These are phyloP conservation scores for Sebastes iracundus DNA, from an alignment of 2,797 vertebrate species.

Conservation along the genomic window DNA sequence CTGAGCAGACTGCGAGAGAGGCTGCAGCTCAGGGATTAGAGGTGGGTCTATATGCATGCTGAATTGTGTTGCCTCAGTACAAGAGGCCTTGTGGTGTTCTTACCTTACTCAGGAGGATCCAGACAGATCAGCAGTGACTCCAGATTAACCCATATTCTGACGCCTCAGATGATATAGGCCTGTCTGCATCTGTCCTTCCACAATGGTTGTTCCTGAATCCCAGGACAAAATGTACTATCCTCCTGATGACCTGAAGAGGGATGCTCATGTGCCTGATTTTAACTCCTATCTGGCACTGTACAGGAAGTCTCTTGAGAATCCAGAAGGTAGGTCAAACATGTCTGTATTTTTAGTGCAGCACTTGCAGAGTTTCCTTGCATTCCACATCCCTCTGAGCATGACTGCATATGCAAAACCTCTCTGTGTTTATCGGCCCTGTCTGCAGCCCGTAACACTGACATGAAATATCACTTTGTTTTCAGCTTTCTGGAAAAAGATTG, in stretches of 20 bases:
- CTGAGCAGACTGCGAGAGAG: constrained; percentile 68
- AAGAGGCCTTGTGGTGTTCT: constrained; percentile 57
- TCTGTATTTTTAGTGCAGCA: constrained; percentile 24
- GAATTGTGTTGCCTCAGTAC: constrained; percentile 53
- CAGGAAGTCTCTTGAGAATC: constrained; percentile 83
- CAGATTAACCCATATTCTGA: constrained; percentile 61
- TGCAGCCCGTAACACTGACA: constrained; percentile 15
- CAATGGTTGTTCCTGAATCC: constrained; percentile 80
- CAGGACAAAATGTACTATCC: constrained; percentile 78
- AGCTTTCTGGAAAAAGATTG: constrained; percentile 87
- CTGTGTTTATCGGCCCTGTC: neutral
- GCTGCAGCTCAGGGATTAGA: constrained; percentile 64
- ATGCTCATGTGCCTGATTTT: constrained; percentile 84
- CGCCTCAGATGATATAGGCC: constrained; percentile 45
- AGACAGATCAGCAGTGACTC: constrained; percentile 62
- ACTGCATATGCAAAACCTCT: neutral
- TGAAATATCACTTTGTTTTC: constrained; percentile 19
- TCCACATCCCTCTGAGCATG: neutral
- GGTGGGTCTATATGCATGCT: constrained; percentile 64
- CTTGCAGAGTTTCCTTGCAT: constrained; percentile 19
- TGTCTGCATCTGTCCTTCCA: constrained; percentile 41
- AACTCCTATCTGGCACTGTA: constrained; percentile 80
- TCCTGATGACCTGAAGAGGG: constrained; percentile 72
- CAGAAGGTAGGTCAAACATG: constrained; percentile 81
- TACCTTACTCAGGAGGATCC: constrained; percentile 49